These are phyloP conservation scores for Lutjanus campechanus DNA, from an alignment of 2,797 vertebrate genomes.

Conservation along the genomic window DNA sequence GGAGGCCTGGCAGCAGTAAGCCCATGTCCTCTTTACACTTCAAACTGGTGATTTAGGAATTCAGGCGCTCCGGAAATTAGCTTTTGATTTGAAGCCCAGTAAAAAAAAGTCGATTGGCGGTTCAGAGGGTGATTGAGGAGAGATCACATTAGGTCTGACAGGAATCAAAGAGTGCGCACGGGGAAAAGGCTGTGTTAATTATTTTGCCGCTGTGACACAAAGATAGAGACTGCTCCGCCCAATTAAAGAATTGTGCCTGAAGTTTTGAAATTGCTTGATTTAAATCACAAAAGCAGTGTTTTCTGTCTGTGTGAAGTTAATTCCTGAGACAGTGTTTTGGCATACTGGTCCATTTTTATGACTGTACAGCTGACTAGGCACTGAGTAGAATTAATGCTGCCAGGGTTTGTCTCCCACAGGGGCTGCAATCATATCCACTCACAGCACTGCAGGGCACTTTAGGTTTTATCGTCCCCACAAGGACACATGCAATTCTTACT, in stretches of 20 bases:
- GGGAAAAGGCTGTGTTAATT: constrained; percentile 26
- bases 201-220: constrained; percentile 16
- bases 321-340: constrained; percentile 1
- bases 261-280: constrained; percentile 25
- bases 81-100: constrained; percentile 41
- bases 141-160: constrained; percentile 29
- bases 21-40: constrained; percentile 16
- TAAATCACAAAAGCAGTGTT: background rate
- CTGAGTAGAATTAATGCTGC: constrained; percentile 6
- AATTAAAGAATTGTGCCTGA: constrained; percentile 1
- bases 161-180: constrained; percentile 13
- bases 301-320: constrained; percentile 9
- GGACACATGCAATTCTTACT: background rate
- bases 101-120: background rate
- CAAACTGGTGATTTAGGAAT: constrained; percentile 33
- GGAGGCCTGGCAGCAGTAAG: constrained; percentile 38
- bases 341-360: background rate
- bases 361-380: background rate
- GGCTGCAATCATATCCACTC: background rate
- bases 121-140: constrained; percentile 23
- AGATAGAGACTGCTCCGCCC: background rate
- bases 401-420: background rate
- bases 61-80: constrained; percentile 33
- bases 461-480: constrained; percentile 3
- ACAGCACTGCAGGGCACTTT: background rate